These are phyloP conservation scores for Sesia bembeciformis DNA, from an alignment of 2,888 invertebrate genomes.

Conservation along the genomic window DNA sequence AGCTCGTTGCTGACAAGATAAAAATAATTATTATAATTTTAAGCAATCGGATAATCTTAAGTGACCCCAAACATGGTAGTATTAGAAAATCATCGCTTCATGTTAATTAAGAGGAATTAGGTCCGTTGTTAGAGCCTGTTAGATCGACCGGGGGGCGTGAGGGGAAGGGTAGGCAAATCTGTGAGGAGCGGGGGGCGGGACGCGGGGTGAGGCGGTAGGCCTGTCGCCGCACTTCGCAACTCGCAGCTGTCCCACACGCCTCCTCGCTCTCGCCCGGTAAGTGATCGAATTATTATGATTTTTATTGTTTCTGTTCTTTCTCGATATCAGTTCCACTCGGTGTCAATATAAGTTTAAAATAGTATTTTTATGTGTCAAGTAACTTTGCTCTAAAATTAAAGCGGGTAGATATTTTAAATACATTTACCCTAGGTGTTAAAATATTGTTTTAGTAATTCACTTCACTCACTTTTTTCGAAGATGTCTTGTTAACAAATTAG, in stretches of 20 bases:
- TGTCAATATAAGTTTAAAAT: too few relatives aligned
- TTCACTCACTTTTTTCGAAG: too few relatives aligned
- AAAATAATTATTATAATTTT: too few relatives aligned
- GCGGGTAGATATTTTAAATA: too few relatives aligned
- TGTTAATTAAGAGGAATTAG: constrained; percentile 9
- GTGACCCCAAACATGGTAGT: neutral
- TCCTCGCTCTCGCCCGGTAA: constrained; percentile 17
- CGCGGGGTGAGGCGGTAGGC: constrained; percentile 23
- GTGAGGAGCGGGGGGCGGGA: constrained; percentile 31
- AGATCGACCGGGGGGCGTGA: constrained; percentile 22
- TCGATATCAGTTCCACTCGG: too few relatives aligned
- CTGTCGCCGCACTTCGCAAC: constrained; percentile 27
- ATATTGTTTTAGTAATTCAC: too few relatives aligned
- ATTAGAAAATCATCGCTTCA: constrained; percentile 7
- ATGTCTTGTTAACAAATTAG: too few relatives aligned
- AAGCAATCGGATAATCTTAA: constrained; percentile 1
- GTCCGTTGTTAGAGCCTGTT: constrained; percentile 2
- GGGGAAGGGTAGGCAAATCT: constrained; percentile 46
- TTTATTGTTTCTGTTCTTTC: too few relatives aligned
- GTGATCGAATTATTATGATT: constrained; percentile 1
- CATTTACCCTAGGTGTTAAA: too few relatives aligned
- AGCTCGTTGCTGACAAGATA: too few relatives aligned
- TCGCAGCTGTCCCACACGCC: constrained; percentile 49
- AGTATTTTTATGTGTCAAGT: too few relatives aligned
- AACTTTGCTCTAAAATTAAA: too few relatives aligned